Percentiles rank a stretch among this genome's conserved stretches.
Conservation (phyloP, 2,113 vertebrate genomes). For the Lepus americanus region DNA sequence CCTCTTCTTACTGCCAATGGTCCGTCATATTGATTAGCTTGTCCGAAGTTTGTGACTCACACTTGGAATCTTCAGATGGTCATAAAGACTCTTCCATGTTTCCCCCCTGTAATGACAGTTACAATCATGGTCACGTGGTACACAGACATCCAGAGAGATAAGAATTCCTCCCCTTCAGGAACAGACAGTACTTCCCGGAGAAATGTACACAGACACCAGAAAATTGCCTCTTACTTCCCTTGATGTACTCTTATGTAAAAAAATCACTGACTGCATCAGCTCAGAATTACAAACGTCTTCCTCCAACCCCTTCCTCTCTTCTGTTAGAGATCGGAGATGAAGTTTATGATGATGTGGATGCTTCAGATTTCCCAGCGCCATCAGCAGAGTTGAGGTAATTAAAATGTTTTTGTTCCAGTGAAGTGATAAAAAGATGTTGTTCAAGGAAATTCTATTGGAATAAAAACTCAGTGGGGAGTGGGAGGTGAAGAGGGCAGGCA, state of each 20-base stretch:
- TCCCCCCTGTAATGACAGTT: background rate
- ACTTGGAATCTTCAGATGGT: background rate
- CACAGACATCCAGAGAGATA: background rate
- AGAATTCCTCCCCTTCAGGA: background rate
- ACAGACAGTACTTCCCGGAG: background rate
- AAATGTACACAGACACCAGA: background rate
- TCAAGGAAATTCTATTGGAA: background rate
- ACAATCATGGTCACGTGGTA: background rate
- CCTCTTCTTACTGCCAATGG: background rate
- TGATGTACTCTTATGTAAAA: background rate
- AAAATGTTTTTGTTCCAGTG: background rate
- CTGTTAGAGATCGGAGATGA: slow-evolving; percentile 86
- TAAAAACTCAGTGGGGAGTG: background rate
- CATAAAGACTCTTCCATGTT: background rate
- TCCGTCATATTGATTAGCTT: background rate
- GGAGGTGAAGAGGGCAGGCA: too few relatives aligned
- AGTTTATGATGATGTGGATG: slow-evolving; percentile 95
- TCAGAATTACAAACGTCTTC: background rate
- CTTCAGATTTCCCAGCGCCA: slow-evolving; percentile 86
- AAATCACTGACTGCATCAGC: background rate
- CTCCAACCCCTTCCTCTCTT: slow-evolving; percentile 45
- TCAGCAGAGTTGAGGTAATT: slow-evolving; percentile 87
- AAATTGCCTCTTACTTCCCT: background rate
- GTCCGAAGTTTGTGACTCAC: background rate
- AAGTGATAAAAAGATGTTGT: background rate